Conservation (phyloP, 2,888 invertebrate genomes). For the Latrodectus hesperus region DNA sequence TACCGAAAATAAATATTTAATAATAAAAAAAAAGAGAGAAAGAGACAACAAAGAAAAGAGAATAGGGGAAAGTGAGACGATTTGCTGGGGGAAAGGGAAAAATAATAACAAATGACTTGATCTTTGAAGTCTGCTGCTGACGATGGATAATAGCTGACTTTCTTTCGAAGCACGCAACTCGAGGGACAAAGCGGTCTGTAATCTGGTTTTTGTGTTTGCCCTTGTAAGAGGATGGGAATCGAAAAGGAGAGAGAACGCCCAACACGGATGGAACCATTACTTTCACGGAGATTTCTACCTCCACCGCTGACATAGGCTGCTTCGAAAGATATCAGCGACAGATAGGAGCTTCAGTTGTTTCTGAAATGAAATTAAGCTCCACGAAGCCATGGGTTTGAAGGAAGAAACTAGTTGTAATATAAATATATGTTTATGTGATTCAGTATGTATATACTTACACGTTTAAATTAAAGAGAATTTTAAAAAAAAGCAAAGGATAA, state of each 20-base stretch:
- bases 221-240: constrained; percentile 32
- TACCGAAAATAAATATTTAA: not conserved
- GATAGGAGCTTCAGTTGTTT: not conserved
- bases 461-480: too few relatives aligned
- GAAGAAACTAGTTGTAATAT: too few relatives aligned
- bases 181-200: constrained; percentile 31
- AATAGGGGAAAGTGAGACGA: not conserved
- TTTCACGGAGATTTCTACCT: not conserved
- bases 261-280: constrained; percentile 41
- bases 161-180: constrained; percentile 7
- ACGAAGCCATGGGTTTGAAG: too few relatives aligned
- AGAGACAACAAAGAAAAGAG: not conserved
- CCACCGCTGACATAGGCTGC: too few relatives aligned
- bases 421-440: too few relatives aligned
- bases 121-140: constrained; percentile 11
- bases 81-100: not conserved
- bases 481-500: too few relatives aligned
- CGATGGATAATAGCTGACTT: constrained; percentile 38
- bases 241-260: constrained; percentile 40
- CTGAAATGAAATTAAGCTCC: too few relatives aligned
- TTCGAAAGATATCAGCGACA: not conserved
- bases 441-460: too few relatives aligned
- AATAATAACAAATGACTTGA: constrained; percentile 1
- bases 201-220: constrained; percentile 67
- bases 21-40: not conserved